These are phyloP conservation scores for Polypedilum pembai DNA, from an alignment of 1,140 invertebrate genomes.

Conservation along the genomic window DNA sequence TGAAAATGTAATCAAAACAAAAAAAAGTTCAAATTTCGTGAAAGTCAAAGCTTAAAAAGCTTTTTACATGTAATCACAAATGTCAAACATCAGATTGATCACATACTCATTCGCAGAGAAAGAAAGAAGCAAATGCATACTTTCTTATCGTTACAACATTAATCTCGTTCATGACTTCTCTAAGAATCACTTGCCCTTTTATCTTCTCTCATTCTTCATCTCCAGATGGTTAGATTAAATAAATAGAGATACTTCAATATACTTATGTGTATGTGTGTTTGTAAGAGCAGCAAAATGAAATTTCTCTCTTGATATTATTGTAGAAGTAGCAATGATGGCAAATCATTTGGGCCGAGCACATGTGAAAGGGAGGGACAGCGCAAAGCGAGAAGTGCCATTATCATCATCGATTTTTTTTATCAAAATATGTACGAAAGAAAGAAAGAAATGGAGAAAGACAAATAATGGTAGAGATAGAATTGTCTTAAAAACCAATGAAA, in stretches of 20 bases:
- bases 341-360: constrained; percentile 2
- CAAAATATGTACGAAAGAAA: background rate
- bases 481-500: background rate
- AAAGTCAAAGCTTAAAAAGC: too few relatives aligned
- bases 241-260: background rate
- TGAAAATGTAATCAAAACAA: too few relatives aligned
- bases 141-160: background rate
- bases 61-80: too few relatives aligned
- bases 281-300: background rate
- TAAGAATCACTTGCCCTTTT: constrained; percentile 9
- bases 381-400: background rate
- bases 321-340: constrained; percentile 7
- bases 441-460: background rate
- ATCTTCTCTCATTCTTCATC: constrained; percentile 1
- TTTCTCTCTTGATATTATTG: background rate
- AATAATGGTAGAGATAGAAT: background rate
- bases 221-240: too few relatives aligned
- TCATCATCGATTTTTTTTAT: background rate
- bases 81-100: background rate
- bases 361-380: background rate
- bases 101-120: background rate
- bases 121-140: background rate
- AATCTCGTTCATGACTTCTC: constrained; percentile 3
- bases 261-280: background rate
- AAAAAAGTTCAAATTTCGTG: too few relatives aligned